phyloP scores from a whole-genome alignment of 1,140 invertebrate species.

The Dermatophagoides farinae region DNA sequence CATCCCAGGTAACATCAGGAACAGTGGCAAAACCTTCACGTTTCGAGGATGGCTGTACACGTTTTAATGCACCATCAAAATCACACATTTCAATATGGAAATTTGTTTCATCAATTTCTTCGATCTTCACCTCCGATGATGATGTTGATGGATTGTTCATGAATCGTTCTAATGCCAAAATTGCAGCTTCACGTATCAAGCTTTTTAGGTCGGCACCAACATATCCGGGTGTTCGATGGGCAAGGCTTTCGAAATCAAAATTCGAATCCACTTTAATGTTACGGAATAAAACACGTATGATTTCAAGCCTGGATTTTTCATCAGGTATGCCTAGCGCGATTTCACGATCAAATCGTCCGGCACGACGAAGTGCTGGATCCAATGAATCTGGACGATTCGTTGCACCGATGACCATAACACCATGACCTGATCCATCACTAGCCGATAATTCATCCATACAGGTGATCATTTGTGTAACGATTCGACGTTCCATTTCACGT shows the following conservation, averaged over 20 bases:
- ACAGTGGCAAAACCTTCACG: constrained; percentile 93
- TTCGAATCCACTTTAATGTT: constrained; percentile 43
- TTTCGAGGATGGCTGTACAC: constrained; percentile 31
- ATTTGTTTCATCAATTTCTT: background rate
- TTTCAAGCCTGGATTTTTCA: constrained; percentile 41
- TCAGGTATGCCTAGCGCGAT: constrained; percentile 75
- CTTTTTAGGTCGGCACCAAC: constrained; percentile 83
- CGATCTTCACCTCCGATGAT: background rate
- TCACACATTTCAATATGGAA: constrained; percentile 10
- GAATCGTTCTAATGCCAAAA: constrained; percentile 50
- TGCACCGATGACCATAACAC: constrained; percentile 74
- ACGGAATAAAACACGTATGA: constrained; percentile 37
- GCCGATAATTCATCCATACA: constrained; percentile 51
- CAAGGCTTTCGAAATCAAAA: constrained; percentile 47
- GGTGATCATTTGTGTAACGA: constrained; percentile 72
- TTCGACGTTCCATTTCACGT: constrained; percentile 81
- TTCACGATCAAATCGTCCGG: constrained; percentile 76
- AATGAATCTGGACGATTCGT: constrained; percentile 81
- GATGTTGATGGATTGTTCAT: background rate
- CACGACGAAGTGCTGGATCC: constrained; percentile 72
- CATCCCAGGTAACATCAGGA: constrained; percentile 89
- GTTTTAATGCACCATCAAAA: constrained; percentile 14
- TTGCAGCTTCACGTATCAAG: constrained; percentile 61
- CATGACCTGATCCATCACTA: background rate
- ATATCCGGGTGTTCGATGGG: constrained; percentile 76